Conservation (phyloP, 2,113 vertebrate genomes). For the Chamaea fasciata region DNA sequence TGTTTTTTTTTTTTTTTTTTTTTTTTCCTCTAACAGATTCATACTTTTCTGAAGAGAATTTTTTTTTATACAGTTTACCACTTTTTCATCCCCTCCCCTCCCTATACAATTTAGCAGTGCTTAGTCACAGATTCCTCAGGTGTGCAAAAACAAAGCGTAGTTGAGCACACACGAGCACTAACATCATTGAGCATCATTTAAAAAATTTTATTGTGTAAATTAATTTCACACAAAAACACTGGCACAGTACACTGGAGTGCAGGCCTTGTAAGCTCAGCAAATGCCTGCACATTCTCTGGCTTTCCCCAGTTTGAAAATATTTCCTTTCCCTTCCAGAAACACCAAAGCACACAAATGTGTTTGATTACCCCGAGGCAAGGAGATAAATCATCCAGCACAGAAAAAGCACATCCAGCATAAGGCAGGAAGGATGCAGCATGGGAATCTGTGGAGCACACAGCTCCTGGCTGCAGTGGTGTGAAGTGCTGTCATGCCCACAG, state of each 20-base stretch:
- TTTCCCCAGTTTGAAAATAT: neutral
- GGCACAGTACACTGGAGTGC: neutral
- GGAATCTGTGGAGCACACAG: neutral
- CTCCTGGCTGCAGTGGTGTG: fast-evolving
- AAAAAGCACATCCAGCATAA: neutral
- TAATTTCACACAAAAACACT: neutral
- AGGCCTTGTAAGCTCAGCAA: neutral
- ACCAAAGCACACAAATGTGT: neutral
- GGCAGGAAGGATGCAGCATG: neutral
- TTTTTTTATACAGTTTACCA: no score
- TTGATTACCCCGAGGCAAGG: neutral
- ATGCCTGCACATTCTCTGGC: neutral
- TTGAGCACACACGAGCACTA: neutral
- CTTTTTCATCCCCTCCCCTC: no score
- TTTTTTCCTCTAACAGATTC: neutral
- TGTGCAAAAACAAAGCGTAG: neutral
- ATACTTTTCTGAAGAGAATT: neutral
- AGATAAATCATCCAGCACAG: neutral
- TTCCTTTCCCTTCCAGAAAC: neutral
- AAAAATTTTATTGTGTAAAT: neutral
- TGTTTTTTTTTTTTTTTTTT: neutral
- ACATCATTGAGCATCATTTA: neutral
- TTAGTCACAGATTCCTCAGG: neutral
- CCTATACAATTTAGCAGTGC: neutral
- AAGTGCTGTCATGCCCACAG: neutral